Base-by-base conservation (phyloP, 2,888 invertebrate genomes). In the Drosophila greeni region DNA sequence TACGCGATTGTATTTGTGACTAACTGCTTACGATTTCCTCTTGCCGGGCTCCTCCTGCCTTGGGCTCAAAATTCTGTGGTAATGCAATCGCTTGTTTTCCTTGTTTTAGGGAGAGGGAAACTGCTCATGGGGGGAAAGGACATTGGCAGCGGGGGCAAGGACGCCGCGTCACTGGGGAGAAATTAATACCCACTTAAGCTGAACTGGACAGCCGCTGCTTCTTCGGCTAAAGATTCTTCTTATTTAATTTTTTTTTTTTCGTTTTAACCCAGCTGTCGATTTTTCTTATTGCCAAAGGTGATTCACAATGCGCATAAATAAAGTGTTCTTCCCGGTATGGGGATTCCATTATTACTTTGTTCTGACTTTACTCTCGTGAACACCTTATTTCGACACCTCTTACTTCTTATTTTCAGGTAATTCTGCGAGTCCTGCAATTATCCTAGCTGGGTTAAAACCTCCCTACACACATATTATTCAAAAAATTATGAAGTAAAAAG, bases 121-220 rank as follows among this genome's bases (percentile, higher is more conserved):
- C 29, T 29, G 29, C 29, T 3, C n/a, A 2, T 8, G 11, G 23
- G 26, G 26, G 2, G 4, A 16, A 12, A 29, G 36, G 57, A 33
- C 11, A 12, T 34, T 47, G 23, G 54, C 16, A 18, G 31, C 9
- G 45, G 59, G 37, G 48, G 57, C 16, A 61, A 66, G 69, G 70
- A 67, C 71, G 47, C 11, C 45, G 26, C 49, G 67, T 68, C 76
- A 70, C 72, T 82, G 74, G 85, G 80, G 81, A 79, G 78, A 82
- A 84, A 86, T 84, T 86, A 86, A 86, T 86, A 79, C 85, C 86
- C 85, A 85, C 86, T 86, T 86, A 86, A 82, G 82, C 82, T 72
- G 70, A 75, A 78, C 76, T 78, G 84, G 71, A 76, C 79, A 79
- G 81, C 72, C 69, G 73, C 29, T 58, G 34, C n/a, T 43, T 18